Conservation (phyloP, 2,113 vertebrate genomes). For the Poeciliopsis retropinna region DNA sequence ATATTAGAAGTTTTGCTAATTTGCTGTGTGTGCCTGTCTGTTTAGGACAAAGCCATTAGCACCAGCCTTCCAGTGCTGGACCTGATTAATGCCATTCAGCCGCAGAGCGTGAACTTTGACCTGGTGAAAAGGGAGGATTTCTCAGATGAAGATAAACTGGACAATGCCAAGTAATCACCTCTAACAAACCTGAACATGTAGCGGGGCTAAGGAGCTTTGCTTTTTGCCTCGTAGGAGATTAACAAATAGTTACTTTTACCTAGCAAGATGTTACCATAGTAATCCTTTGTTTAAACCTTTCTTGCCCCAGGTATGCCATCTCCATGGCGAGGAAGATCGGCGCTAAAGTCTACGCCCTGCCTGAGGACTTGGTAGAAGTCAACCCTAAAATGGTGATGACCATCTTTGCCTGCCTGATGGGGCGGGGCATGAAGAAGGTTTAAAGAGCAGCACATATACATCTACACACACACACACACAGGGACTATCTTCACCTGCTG, state of each 20-base stretch:
- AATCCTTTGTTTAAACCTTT: slow-evolving; percentile 1
- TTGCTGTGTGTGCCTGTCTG: not conserved
- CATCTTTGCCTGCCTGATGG: slow-evolving; percentile 83
- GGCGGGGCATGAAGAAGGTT: slow-evolving; percentile 65
- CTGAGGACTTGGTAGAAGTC: slow-evolving; percentile 91
- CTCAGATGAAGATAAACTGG: slow-evolving; percentile 88
- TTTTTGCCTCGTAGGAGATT: no score
- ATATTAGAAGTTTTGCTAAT: not conserved
- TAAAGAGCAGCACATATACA: slow-evolving; percentile 21
- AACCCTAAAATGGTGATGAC: slow-evolving; percentile 98
- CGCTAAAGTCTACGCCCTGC: slow-evolving; percentile 90
- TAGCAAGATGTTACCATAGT: not conserved
- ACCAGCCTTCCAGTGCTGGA: slow-evolving; percentile 92
- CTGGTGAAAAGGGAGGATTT: slow-evolving; percentile 87
- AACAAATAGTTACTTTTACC: no score
- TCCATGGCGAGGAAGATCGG: slow-evolving; percentile 95
- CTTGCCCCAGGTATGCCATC: slow-evolving; percentile 84
- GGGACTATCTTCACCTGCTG: not conserved
- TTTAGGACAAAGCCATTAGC: slow-evolving; percentile 91
- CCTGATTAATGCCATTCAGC: slow-evolving; percentile 96
- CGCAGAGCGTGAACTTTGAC: slow-evolving; percentile 90
- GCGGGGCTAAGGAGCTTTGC: no score
- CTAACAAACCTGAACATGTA: not conserved
- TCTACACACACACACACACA: not conserved
- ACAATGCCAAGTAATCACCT: slow-evolving; percentile 93